phyloP scores from a whole-genome alignment of 2,797 vertebrate species.

The Paratrypauchen microcephalus region DNA sequence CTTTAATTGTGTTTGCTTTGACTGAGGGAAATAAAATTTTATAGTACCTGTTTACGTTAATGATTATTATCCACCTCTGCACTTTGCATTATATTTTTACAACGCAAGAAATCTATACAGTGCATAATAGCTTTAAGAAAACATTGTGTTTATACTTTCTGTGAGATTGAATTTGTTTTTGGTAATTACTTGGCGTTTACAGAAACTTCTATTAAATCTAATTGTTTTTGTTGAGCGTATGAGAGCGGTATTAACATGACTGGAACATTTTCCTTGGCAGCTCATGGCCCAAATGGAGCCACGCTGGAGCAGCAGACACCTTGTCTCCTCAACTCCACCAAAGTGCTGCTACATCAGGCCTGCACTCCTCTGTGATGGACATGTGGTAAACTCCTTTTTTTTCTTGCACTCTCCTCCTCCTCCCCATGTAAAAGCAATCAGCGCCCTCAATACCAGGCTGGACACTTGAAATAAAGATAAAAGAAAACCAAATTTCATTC shows the following conservation, averaged over 20 bases:
- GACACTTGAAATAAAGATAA: constrained; percentile 31
- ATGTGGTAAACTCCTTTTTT: constrained; percentile 37
- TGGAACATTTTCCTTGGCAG: neutral
- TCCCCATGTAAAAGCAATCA: constrained; percentile 27
- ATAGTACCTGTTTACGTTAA: no score
- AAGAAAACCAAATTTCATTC: constrained; percentile 33
- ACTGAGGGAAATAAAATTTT: neutral
- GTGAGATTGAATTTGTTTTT: neutral
- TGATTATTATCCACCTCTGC: constrained; percentile 25
- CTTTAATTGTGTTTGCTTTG: neutral
- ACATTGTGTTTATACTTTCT: neutral
- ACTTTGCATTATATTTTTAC: constrained; percentile 1
- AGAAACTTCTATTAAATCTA: constrained; percentile 2
- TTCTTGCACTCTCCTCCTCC: constrained; percentile 5
- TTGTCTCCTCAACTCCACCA: constrained; percentile 28
- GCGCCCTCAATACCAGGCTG: constrained; percentile 25
- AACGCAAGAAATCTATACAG: neutral
- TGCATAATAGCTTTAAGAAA: neutral
- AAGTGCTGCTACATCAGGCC: constrained; percentile 42
- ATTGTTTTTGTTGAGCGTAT: neutral
- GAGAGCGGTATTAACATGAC: neutral
- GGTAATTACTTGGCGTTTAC: constrained; percentile 4
- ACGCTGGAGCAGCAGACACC: constrained; percentile 11
- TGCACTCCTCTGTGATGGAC: constrained; percentile 33
- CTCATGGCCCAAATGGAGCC: constrained; percentile 2